Base-by-base conservation (phyloP, 2,113 vertebrate species). In the Pseudonaja textilis region DNA sequence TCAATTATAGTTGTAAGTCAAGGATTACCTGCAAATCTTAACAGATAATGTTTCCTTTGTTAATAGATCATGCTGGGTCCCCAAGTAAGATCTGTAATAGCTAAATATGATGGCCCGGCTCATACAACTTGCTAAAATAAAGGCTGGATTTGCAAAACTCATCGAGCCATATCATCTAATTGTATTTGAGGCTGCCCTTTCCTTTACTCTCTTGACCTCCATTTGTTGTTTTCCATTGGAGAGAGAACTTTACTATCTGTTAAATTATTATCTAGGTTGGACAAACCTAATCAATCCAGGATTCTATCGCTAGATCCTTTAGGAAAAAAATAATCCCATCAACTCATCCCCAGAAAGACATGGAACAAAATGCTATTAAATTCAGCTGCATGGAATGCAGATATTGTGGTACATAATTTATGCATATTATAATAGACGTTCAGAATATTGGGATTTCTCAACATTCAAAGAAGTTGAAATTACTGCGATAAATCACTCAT, bases 401-500 rank as follows among this genome's bases (percentile, higher is more conserved):
- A 74, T 0, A 1, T 39, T 89, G 87, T 14, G 26, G 85, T 92
- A 29, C 85, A 92, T 92, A 92, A 92, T 18, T 94, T 95, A 95
- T 88, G 50, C 69, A 57, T 9, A 11, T 5, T 34, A 93, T 85
- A 86, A 54, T 57, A 88, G 91, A 57, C 81, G 92, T 87, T 93
- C 56, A 91, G 64, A 95, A 23, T 93, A 91, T 52, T 56, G 47
- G 90, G 47, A 42, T 59, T 93, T 92, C 88, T 93, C 81, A 94
- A 94, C 94, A 91, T 94, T 91, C 89, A 90, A 45, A 95, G 56
- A 59, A 91, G 34, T 94, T 89, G 91, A 92, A 95, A 74, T 87
- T 92, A 94, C 5, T 34, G 86, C 94, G 93, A 94, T 88, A 92
- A 87, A 92, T n/a, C 95, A 94, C 91, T 93, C 90, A 59, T 42